Conservation (phyloP, 2,113 vertebrate genomes). For the Bos javanicus region DNA sequence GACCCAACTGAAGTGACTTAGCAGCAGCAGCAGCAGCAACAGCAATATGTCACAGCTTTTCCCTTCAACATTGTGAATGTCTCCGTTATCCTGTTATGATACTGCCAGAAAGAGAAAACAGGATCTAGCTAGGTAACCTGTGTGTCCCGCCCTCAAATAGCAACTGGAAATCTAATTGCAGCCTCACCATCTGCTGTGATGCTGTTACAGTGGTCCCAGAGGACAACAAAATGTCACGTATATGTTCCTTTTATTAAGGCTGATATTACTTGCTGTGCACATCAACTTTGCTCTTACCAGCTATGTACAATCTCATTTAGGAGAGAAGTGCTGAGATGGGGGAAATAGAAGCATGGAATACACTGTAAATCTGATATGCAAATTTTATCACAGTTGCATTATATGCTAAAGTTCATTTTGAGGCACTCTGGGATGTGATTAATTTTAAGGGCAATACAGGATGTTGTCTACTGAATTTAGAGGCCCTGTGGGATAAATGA, state of each 20-base stretch:
- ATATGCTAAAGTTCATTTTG: slow-evolving; percentile 55
- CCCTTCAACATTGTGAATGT: background rate
- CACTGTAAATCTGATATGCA: slow-evolving; percentile 20
- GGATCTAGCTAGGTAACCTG: background rate
- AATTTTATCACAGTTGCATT: slow-evolving; percentile 37
- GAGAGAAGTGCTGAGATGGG: background rate
- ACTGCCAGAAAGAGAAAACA: background rate
- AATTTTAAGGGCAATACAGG: slow-evolving; percentile 45
- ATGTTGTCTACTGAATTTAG: slow-evolving; percentile 34
- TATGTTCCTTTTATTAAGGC: background rate
- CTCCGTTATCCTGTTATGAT: background rate
- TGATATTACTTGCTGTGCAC: background rate
- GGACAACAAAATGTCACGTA: background rate
- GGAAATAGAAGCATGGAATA: background rate
- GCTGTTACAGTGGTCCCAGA: background rate
- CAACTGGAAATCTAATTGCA: background rate
- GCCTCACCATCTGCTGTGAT: background rate
- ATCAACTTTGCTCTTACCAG: background rate
- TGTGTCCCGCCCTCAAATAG: background rate
- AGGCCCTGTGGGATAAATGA: background rate
- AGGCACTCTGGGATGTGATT: slow-evolving; percentile 40
- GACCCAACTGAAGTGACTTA: background rate
- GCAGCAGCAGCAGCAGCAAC: background rate
- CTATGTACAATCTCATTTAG: background rate
- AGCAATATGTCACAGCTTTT: background rate